Evolutionary conservation across 2,113 vertebrate genomes (phyloP).

Genomic region (Heterocephalus glaber): DNA sequence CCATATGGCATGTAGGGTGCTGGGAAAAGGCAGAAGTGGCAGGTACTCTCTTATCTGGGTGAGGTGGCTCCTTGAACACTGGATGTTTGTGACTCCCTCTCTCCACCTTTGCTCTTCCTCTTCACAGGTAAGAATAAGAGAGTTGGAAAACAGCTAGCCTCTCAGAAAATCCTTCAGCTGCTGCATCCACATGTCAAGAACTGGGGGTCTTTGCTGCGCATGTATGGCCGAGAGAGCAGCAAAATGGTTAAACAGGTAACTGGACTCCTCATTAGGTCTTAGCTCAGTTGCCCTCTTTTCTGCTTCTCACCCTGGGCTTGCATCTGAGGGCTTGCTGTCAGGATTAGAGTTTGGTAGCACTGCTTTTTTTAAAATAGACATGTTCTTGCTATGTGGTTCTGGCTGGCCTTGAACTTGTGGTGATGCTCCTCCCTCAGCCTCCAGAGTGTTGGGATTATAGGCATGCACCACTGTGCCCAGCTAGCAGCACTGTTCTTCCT

Average conservation of each 20-base stretch:
- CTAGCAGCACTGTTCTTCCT: background rate
- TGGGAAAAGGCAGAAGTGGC: no score
- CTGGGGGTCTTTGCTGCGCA: slow-evolving; percentile 97
- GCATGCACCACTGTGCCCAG: background rate
- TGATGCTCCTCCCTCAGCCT: background rate
- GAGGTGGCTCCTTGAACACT: background rate
- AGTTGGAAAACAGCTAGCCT: slow-evolving; percentile 97
- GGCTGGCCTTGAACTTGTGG: background rate
- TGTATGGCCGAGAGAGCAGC: slow-evolving; percentile 98
- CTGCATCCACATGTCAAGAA: slow-evolving; percentile 99
- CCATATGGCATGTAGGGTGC: background rate
- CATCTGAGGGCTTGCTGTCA: background rate
- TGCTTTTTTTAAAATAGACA: background rate
- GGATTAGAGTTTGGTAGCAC: background rate
- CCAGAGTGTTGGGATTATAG: background rate
- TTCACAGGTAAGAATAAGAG: slow-evolving; percentile 96
- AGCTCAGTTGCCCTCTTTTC: background rate
- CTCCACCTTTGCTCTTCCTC: background rate
- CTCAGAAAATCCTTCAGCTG: slow-evolving; percentile 98
- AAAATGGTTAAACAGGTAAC: slow-evolving; percentile 99
- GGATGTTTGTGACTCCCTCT: background rate
- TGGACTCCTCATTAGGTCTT: background rate
- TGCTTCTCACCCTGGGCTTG: background rate
- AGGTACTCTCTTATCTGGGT: background rate
- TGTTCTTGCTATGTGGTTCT: background rate